Evolutionary conservation across 2,113 vertebrate species (phyloP).

Genomic region (Semicossyphus pulcher): DNA sequence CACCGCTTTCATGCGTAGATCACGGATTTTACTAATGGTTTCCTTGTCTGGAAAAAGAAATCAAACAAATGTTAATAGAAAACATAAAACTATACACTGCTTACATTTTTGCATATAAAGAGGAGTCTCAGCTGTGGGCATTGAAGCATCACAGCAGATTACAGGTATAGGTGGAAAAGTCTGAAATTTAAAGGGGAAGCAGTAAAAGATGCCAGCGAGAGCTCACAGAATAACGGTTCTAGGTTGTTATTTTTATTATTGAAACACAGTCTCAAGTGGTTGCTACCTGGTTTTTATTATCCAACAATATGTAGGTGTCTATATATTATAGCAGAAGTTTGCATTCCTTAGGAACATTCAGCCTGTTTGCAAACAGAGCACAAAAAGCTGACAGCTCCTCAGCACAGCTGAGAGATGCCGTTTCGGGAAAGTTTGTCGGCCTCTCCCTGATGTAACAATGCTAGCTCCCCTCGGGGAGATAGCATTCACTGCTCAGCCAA

Average conservation of each 20-base stretch:
- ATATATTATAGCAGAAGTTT: not conserved
- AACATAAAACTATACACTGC: not conserved
- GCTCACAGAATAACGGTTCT: no score
- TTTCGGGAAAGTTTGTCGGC: constrained; percentile 52
- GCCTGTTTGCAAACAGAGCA: constrained; percentile 33
- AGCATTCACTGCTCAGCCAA: constrained; percentile 83
- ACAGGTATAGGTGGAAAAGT: not conserved
- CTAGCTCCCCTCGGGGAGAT: constrained; percentile 81
- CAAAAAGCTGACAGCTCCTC: constrained; percentile 18
- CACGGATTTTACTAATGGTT: constrained; percentile 96
- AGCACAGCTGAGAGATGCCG: constrained; percentile 33
- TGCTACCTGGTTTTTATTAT: not conserved
- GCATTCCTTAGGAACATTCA: constrained; percentile 7
- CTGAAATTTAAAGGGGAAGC: no score
- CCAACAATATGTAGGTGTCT: not conserved
- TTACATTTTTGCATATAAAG: not conserved
- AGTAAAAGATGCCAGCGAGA: no score
- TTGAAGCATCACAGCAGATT: not conserved
- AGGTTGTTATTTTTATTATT: no score
- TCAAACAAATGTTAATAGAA: constrained; percentile 5
- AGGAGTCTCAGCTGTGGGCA: no score
- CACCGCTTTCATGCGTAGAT: constrained; percentile 98
- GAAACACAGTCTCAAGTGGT: not conserved
- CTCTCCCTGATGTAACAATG: constrained; percentile 84
- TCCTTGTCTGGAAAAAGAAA: constrained; percentile 90